Evolutionary conservation across 1,140 invertebrate species (phyloP), one percentile per base, ranked within the genome.

Genomic region (Wiebesia pumilae): DNA sequence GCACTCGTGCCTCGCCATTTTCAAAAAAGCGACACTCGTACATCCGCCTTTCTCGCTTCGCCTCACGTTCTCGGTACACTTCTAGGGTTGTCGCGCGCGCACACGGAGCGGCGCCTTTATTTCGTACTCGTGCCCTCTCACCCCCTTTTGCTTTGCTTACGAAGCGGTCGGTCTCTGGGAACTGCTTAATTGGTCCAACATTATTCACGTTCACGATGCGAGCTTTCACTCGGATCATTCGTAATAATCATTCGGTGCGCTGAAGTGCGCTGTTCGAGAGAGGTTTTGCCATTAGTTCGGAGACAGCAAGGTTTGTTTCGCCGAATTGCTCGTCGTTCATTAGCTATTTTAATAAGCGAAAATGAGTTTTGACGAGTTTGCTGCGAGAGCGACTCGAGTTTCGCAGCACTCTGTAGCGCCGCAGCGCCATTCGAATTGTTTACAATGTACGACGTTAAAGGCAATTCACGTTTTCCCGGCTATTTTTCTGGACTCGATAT

Each of bases 131-230:
- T 88, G 75, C 86, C 89, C 69, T 88, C 88, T 88, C n/a, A n/a
- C 33, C 10, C 33, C 4, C n/a, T 27, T 21, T 33, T 79, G 71
- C 81, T 89, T 88, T 14, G 43, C 33, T 69, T 21, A n/a, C 81
- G 0, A 9, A 54, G 51, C 69, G 47, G 69, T 84, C 58, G 33
- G 71, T 84, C 82, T 85, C 54, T n/a, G 78, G 38, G 77, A 81
- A 75, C 40, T 62, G 62, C 87, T 89, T 91, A 91, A 91, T 91
- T 90, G 90, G 90, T 88, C 84, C 88, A 89, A 89, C 90, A 91
- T 91, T 90, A 91, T 91, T 91, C 90, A 91, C 89, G 89, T 88
- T 88, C 85, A 87, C 84, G 88, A 69, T 24, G 27, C 62, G 75
- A 79, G 73, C 84, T 79, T 85, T 85, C 84, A 80, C 84, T 80